A percentile compares a stretch with the other conserved stretches of the same genome.
phyloP scores from a whole-genome alignment of 2,888 invertebrate genomes.

The Rutpela maculata region DNA sequence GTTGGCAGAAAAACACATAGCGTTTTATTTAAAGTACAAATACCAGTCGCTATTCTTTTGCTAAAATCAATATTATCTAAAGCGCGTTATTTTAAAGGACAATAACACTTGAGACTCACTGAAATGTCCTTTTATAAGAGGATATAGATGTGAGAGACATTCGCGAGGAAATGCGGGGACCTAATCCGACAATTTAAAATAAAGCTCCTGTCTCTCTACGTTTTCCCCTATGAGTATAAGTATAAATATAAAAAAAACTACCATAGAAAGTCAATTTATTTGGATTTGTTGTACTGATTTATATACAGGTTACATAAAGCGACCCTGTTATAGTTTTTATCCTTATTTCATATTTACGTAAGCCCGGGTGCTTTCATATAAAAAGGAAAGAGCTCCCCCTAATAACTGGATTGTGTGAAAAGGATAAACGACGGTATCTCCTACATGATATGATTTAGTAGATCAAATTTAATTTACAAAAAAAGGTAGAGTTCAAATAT shows the following conservation, averaged over 20 bases:
- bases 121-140: slow-evolving; percentile 41
- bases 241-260: not conserved
- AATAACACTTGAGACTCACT: slow-evolving; percentile 43
- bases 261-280: slow-evolving; percentile 36
- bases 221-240: slow-evolving; percentile 14
- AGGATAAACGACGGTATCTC: not conserved
- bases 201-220: slow-evolving; percentile 25
- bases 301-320: slow-evolving; percentile 24
- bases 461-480: too few relatives aligned
- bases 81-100: slow-evolving; percentile 39
- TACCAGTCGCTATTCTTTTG: slow-evolving; percentile 31
- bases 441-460: not conserved
- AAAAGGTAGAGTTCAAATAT: too few relatives aligned
- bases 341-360: slow-evolving; percentile 29
- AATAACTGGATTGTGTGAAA: not conserved
- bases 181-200: slow-evolving; percentile 51
- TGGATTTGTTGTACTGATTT: slow-evolving; percentile 38
- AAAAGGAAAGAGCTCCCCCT: not conserved
- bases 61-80: slow-evolving; percentile 43
- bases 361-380: not conserved
- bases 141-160: slow-evolving; percentile 44
- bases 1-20: slow-evolving; percentile 16
- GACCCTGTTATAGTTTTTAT: slow-evolving; percentile 31
- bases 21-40: slow-evolving; percentile 30
- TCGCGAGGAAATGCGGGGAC: slow-evolving; percentile 42